A percentile compares a stretch with the other conserved stretches of the same genome.
phyloP scores from a whole-genome alignment of 2,888 invertebrate genomes.

The Schizotus pectinicornis region DNA sequence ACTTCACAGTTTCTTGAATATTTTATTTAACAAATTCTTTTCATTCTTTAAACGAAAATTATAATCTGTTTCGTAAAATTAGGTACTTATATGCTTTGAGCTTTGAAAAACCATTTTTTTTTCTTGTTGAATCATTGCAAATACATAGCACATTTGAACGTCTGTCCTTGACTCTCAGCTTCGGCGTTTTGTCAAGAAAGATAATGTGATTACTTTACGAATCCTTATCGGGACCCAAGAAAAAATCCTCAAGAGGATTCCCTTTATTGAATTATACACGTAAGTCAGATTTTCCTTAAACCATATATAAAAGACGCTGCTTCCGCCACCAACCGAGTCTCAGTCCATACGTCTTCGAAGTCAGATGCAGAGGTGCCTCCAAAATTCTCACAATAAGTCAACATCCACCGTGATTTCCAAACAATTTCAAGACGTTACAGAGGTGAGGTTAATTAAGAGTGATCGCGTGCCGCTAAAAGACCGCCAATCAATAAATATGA shows the following conservation, averaged over 20 bases:
- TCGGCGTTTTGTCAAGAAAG: slow-evolving; percentile 22
- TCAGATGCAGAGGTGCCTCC: slow-evolving; percentile 17
- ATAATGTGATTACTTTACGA: slow-evolving; percentile 37
- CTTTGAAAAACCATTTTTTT: too few species aligned
- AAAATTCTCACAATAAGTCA: background rate
- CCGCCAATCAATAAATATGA: background rate
- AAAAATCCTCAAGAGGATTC: slow-evolving; percentile 34
- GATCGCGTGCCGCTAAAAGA: background rate
- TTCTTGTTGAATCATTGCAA: too few species aligned
- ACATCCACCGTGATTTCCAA: slow-evolving; percentile 22
- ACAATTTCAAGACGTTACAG: background rate
- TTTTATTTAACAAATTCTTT: too few species aligned
- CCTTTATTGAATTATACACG: slow-evolving; percentile 38
- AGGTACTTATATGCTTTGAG: too few species aligned
- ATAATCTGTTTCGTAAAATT: too few species aligned
- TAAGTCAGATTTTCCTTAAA: slow-evolving; percentile 23
- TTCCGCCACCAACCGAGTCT: slow-evolving; percentile 28
- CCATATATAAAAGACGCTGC: slow-evolving; percentile 34
- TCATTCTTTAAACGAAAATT: too few species aligned
- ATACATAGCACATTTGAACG: too few species aligned
- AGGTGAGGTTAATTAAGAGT: background rate
- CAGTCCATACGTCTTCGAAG: slow-evolving; percentile 36
- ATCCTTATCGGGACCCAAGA: slow-evolving; percentile 36
- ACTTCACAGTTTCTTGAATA: too few species aligned
- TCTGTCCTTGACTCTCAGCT: slow-evolving; percentile 16